phyloP scores from a whole-genome alignment of 2,888 invertebrate species.

The Cephalotes varians region DNA sequence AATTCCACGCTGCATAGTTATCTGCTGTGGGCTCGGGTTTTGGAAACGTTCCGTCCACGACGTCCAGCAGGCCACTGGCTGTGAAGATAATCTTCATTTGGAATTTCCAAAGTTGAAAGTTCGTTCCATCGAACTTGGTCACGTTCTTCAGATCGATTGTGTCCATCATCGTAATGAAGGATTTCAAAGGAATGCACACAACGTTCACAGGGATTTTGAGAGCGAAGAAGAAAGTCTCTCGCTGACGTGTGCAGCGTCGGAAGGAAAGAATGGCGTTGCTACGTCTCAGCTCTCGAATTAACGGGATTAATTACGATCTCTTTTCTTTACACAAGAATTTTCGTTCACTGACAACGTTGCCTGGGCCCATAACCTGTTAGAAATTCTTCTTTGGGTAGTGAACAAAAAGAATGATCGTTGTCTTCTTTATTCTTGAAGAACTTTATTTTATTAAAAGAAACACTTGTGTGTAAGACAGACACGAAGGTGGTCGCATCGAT shows the following conservation, averaged over 20 bases:
- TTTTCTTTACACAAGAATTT: too few relatives aligned
- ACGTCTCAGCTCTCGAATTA: too few relatives aligned
- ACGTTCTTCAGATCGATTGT: background rate
- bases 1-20: background rate
- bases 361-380: background rate
- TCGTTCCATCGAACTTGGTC: background rate
- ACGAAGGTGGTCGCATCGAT: too few relatives aligned
- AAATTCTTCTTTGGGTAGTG: too few relatives aligned
- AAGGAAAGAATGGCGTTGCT: background rate
- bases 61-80: background rate
- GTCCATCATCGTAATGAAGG: background rate
- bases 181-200: too few relatives aligned
- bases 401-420: too few relatives aligned
- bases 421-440: too few relatives aligned
- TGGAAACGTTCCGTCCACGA: background rate
- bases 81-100: background rate
- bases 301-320: background rate
- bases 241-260: too few relatives aligned
- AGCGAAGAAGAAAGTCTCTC: too few relatives aligned
- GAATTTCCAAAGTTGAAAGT: background rate
- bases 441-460: too few relatives aligned
- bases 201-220: too few relatives aligned
- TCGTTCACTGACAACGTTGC: background rate
- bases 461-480: too few relatives aligned
- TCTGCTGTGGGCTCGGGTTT: background rate